Conservation (phyloP, 2,113 vertebrate genomes). For the Actinemys pallida region DNA sequence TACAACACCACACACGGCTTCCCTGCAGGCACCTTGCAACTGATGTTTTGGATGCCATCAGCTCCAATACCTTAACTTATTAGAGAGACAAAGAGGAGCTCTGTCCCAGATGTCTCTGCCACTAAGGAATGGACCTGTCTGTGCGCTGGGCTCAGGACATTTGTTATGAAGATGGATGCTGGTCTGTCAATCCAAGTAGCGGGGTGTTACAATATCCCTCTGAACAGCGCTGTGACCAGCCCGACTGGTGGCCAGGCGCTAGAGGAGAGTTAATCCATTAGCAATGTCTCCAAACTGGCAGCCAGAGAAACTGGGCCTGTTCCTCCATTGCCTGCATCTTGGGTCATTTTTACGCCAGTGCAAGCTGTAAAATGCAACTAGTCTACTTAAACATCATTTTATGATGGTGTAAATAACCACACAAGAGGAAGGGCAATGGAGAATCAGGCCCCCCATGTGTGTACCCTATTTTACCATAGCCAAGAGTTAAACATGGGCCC, state of each 20-base stretch:
- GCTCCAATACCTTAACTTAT: not conserved
- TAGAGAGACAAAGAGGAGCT: not conserved
- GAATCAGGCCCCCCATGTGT: not conserved
- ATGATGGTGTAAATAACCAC: not conserved
- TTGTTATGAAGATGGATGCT: not conserved
- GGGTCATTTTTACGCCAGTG: not conserved
- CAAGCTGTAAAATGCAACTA: conserved; percentile 36
- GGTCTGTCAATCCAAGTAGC: not conserved
- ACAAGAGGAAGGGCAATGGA: not conserved
- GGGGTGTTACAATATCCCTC: not conserved
- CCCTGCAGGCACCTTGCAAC: not conserved
- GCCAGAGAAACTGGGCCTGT: not conserved
- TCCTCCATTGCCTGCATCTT: not conserved
- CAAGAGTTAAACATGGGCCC: not conserved
- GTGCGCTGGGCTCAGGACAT: not conserved
- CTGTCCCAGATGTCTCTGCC: not conserved
- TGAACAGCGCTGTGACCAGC: not conserved
- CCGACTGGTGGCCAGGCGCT: not conserved
- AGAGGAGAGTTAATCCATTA: not conserved
- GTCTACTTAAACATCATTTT: conserved; percentile 21
- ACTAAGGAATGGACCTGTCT: not conserved
- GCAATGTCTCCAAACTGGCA: not conserved
- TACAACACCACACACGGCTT: fast-evolving
- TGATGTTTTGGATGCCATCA: fast-evolving
- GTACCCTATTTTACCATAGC: not conserved